Conservation (phyloP, 1,140 invertebrate species). For the Psix sp. region DNA sequence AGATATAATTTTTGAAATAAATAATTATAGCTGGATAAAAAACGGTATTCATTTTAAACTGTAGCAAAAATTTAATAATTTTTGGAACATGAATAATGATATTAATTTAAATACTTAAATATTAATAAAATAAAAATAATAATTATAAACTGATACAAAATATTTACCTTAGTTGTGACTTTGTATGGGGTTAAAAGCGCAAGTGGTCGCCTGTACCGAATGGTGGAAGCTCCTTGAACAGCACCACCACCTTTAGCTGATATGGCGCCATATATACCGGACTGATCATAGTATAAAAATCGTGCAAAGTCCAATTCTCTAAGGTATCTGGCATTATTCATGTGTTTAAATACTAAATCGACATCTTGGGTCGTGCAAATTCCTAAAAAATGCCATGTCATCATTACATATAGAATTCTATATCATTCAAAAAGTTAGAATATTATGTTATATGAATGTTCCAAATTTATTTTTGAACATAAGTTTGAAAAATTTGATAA, state of each 20-base stretch:
- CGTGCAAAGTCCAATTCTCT: conserved; percentile 90
- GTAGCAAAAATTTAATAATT: no score
- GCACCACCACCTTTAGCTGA: conserved; percentile 80
- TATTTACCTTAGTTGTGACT: conserved; percentile 82
- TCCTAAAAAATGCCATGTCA: conserved; percentile 75
- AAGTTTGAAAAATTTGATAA: no score
- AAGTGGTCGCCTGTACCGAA: conserved; percentile 86
- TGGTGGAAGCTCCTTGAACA: conserved; percentile 84
- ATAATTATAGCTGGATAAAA: no score
- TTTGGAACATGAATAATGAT: no score
- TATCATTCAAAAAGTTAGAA: no score
- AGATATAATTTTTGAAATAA: no score
- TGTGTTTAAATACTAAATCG: conserved; percentile 86
- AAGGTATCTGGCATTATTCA: conserved; percentile 91
- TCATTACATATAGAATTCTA: not conserved
- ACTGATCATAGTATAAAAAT: conserved; percentile 85
- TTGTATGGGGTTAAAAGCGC: conserved; percentile 86
- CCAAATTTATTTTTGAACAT: not conserved
- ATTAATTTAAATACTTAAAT: not conserved
- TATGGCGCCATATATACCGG: conserved; percentile 82
- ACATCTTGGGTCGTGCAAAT: conserved; percentile 88
- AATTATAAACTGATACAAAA: conserved; percentile 13
- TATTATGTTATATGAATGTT: no score
- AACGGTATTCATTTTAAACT: no score
- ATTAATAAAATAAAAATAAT: conserved; percentile 1